Percentiles rank a stretch among this genome's conserved stretches.
Conservation (phyloP, 2,113 vertebrate genomes). For the Heterocephalus glaber region DNA sequence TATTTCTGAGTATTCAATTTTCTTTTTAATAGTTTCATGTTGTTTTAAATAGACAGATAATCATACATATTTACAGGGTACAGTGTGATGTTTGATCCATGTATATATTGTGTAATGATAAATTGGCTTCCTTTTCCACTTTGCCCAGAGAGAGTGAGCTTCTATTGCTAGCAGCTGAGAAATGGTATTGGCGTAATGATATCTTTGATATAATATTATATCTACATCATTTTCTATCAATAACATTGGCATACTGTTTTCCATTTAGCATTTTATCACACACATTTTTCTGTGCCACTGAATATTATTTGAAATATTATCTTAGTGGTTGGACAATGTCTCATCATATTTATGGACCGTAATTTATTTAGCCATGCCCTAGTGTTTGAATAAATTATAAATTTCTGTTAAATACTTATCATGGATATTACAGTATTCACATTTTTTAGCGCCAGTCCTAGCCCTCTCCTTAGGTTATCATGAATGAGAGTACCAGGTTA, state of each 20-base stretch:
- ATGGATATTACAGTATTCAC: background rate
- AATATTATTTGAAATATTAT: slow-evolving; percentile 45
- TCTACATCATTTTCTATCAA: background rate
- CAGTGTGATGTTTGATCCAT: background rate
- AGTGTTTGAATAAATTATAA: background rate
- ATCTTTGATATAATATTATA: background rate
- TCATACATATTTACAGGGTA: background rate
- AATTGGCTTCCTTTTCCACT: background rate
- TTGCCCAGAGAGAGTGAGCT: background rate
- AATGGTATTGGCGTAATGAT: background rate
- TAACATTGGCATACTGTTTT: background rate
- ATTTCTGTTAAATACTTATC: background rate
- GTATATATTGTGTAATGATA: background rate
- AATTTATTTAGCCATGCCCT: background rate
- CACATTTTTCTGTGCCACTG: background rate
- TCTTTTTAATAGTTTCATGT: background rate
- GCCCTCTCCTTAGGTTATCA: background rate
- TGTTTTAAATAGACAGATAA: background rate
- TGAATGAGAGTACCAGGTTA: background rate
- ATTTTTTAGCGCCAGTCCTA: background rate
- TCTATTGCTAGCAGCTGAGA: background rate
- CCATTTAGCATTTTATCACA: background rate
- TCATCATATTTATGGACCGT: background rate
- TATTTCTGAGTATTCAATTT: background rate
- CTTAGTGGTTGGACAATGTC: background rate